Percentiles rank a stretch among this genome's conserved stretches.
Conservation (phyloP, 92 coral and sea anemone genomes). For the Zoanthus gigantus region DNA sequence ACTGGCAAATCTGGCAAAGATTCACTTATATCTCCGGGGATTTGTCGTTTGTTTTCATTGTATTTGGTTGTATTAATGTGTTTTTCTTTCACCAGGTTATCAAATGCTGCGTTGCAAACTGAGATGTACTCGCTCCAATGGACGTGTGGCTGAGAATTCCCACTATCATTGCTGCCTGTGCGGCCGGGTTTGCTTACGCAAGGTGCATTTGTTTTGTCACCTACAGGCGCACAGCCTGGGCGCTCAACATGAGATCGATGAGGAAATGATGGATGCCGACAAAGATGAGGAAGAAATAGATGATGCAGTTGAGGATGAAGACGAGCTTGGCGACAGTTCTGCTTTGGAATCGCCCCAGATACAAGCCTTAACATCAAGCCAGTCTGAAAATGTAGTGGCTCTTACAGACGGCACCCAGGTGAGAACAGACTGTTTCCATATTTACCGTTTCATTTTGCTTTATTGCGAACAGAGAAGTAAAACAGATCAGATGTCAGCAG, state of each 20-base stretch:
- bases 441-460: no score
- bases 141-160: constrained; percentile 85
- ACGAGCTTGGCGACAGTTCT: constrained; percentile 66
- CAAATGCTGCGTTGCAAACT: constrained; percentile 87
- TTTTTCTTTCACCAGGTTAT: constrained; percentile 55
- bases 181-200: constrained; percentile 86
- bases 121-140: constrained; percentile 80
- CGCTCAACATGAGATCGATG: constrained; percentile 75
- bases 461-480: no score
- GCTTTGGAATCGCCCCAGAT: constrained; percentile 79
- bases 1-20: no score
- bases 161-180: constrained; percentile 95
- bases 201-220: constrained; percentile 89
- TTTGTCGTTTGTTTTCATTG: no score
- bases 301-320: constrained; percentile 69
- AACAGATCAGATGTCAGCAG: no score
- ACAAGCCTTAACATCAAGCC: constrained; percentile 58
- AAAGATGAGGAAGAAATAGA: constrained; percentile 71
- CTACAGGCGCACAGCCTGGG: constrained; percentile 88
- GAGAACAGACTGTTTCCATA: neutral
- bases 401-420: constrained; percentile 90
- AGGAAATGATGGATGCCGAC: constrained; percentile 71
- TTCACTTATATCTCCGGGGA: no score
- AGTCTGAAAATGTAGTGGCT: constrained; percentile 76
- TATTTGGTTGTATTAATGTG: no score